Evolutionary conservation across 1,140 invertebrate genomes (phyloP), one percentile per base, ranked within the genome.

Genomic region (Pogonognathellus flavescens): DNA sequence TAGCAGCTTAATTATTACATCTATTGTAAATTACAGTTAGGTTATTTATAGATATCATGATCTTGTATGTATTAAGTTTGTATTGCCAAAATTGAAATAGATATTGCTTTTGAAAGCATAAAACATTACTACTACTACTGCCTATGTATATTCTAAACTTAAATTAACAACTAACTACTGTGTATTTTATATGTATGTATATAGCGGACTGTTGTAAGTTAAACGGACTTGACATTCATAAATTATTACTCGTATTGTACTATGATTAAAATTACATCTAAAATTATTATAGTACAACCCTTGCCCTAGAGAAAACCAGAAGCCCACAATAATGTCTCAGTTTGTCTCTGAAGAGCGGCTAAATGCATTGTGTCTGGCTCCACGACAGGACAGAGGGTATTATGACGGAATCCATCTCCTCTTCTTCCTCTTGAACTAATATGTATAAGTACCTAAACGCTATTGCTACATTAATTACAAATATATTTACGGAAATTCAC

Each of bases 301-400:
- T 70, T 84, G 83, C 83, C 83, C 83, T 66, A 55, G 83, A 84
- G 66, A 84, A 84, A 84, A 84, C 62, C 66, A 57, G 83, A 80
- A 84, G 50, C 25, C 16, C 49, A 76, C 59, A 84, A 76, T 76
- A 76, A 80, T 84, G 62, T 80, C 53, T 52, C 49, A 76, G 66
- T 84, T 50, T 80, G 72, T 84, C 83, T 84, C 62, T 57, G 50
- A 20, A 84, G 83, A 84, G 83, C 70, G 72, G 83, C 83, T 84
- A 84, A 84, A 84, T 84, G 83, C 83, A 84, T 84, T 84, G 83
- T 84, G 83, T 84, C 83, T 84, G 83, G 83, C 59, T 84, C 66
- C 52, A 84, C 57, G 57, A 76, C 83, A 76, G 70, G 70, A 84
- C 83, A 80, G 83, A 70, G 83, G 70, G 70, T 76, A 76, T 76